Conservation (phyloP, 2,797 vertebrate species). For the Melanogrammus aeglefinus region DNA sequence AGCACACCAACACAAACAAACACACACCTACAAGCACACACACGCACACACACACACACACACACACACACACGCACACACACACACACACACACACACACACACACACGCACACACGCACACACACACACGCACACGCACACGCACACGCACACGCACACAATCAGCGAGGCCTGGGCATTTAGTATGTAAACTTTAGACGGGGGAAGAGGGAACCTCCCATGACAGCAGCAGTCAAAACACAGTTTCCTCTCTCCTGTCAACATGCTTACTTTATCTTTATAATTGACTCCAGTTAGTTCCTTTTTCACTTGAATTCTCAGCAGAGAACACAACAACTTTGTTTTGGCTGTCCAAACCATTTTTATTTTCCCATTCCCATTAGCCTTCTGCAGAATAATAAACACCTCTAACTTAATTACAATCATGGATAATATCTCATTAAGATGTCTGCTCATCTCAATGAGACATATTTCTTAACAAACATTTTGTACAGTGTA, state of each 20-base stretch:
- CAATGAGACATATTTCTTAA: background rate
- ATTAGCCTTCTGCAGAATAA: conserved; percentile 22
- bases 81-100: background rate
- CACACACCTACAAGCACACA: background rate
- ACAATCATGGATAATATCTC: background rate
- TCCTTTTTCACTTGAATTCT: conserved; percentile 55
- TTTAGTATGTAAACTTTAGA: conserved; percentile 67
- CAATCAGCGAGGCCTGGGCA: conserved; percentile 57
- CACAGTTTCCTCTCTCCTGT: conserved; percentile 64
- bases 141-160: conserved; percentile 30
- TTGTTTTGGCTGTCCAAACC: conserved; percentile 37
- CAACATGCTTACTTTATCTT: conserved; percentile 73
- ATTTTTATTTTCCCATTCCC: background rate
- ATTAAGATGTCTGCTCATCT: background rate
- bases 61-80: background rate
- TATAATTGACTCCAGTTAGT: conserved; percentile 59
- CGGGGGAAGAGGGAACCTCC: conserved; percentile 50
- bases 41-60: conserved; percentile 2
- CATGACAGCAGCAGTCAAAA: conserved; percentile 67
- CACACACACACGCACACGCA: conserved; percentile 7
- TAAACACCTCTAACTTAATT: conserved; percentile 24
- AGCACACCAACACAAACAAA: background rate
- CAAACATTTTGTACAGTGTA: background rate
- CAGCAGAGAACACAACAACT: conserved; percentile 51
- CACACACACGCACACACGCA: background rate